Percentiles rank a stretch among this genome's conserved stretches.
Conservation (phyloP, 2,797 vertebrate species). For the Steatocranus sp. region DNA sequence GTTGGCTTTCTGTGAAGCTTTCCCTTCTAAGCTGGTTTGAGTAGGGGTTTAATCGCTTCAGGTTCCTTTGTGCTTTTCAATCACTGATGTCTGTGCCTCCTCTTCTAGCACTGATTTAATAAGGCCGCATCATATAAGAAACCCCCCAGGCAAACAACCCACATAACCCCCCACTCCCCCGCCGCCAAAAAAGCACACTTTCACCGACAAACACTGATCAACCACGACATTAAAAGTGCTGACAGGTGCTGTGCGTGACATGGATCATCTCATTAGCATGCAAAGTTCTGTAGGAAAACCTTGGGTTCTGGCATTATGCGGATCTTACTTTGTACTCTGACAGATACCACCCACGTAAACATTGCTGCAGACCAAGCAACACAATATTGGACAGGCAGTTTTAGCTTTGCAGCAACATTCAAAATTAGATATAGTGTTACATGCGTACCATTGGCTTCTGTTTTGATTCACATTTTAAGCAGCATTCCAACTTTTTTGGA, state of each 20-base stretch:
- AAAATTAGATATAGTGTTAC: neutral
- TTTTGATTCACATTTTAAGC: neutral
- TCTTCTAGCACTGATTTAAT: constrained; percentile 67
- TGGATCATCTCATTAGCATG: neutral
- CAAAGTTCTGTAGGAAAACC: neutral
- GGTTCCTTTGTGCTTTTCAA: constrained; percentile 67
- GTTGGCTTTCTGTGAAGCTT: constrained; percentile 64
- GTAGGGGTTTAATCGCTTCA: constrained; percentile 71
- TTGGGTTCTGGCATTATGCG: neutral
- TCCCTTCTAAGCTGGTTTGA: constrained; percentile 69
- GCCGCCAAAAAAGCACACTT: neutral
- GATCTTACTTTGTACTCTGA: neutral
- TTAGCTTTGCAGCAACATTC: neutral
- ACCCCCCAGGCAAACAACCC: constrained; percentile 30
- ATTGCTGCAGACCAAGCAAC: neutral
- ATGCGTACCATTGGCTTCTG: no score
- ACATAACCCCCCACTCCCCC: neutral
- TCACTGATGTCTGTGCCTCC: constrained; percentile 62
- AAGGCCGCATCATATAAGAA: constrained; percentile 45
- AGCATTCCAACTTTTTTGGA: neutral
- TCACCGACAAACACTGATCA: neutral
- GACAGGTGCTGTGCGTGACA: neutral
- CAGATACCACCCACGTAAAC: neutral
- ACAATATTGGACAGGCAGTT: neutral
- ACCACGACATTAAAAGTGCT: neutral